Base-by-base conservation (phyloP, 2,888 invertebrate genomes). In the Ophioninae sp. region DNA sequence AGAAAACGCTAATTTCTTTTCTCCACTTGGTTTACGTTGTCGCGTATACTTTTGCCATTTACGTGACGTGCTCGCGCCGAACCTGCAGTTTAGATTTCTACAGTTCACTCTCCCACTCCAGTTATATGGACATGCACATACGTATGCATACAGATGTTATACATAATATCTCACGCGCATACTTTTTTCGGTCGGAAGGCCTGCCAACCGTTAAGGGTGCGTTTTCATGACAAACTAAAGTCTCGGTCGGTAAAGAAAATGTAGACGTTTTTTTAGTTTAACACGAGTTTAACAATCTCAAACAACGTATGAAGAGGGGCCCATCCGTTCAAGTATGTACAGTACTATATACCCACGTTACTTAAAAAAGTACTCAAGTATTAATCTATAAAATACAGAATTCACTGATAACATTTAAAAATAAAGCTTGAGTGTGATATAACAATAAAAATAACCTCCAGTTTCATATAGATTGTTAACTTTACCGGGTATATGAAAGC, bases 1-100 rank as follows among this genome's bases (percentile, higher is more conserved):
- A 78, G 57, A 67, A 81, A 80, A 67, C 59, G 74, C 75, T 70
- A 73, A 75, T 82, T 75, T 79, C 83, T 67, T 68, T 84, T 64
- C 79, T 67, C 81, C 70, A 84, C 79, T 44, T 86, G 87, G 85
- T 87, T 87, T 79, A 82, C 81, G 85, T 86, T 87, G 79, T 87
- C 84, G 72, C 68, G 74, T 65, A 81, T 83, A 65, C 81, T 62
- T 86, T 89, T 88, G 88, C 90, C 90, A 90, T 90, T 90, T 89
- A 89, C 88, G 82, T 89, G 88, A 91, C 87, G 88, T 88, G 82
- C 84, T 82, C 74, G 50, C 79, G 44, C 78, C 76, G 77, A 77
- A 70, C 85, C 86, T 85, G 84, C 84, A 79, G 81, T 77, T 61
- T 72, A 79, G 70, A 68, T 80, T 70, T 84, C 82, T 79, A 79